Percentiles rank a stretch among this genome's conserved stretches.
Evolutionary conservation across 2,888 invertebrate species (phyloP).

Genomic region (Mechanitis messenoides): DNA sequence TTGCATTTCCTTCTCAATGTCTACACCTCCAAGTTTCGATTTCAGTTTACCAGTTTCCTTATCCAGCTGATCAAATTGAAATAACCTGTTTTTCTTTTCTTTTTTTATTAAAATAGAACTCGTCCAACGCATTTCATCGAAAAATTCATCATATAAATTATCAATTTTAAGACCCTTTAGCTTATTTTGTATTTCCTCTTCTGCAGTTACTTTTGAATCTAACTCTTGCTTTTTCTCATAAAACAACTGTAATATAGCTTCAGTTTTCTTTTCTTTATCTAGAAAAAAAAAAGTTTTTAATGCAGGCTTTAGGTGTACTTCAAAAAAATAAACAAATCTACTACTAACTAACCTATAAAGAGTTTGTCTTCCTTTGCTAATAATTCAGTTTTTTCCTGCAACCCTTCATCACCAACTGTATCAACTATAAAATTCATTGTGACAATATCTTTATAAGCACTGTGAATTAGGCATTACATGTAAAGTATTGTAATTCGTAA

Average conservation of each 20-base stretch:
- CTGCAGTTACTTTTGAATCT: constrained; percentile 41
- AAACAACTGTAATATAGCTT: constrained; percentile 53
- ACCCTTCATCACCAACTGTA: constrained; percentile 68
- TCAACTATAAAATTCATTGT: constrained; percentile 78
- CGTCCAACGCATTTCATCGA: constrained; percentile 63
- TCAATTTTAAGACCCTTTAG: constrained; percentile 56
- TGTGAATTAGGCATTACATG: neutral
- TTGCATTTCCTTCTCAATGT: constrained; percentile 77
- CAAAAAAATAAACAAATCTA: constrained; percentile 9
- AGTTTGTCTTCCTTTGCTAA: constrained; percentile 50
- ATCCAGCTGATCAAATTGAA: constrained; percentile 60
- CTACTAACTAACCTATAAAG: constrained; percentile 55
- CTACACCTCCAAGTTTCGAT: constrained; percentile 57
- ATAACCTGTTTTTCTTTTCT: constrained; percentile 43
- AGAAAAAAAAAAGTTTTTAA: constrained; percentile 24
- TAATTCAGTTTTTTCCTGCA: constrained; percentile 53
- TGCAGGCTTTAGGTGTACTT: constrained; percentile 2
- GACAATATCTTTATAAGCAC: neutral
- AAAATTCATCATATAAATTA: constrained; percentile 56
- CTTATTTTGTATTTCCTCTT: constrained; percentile 53
- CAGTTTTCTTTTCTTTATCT: constrained; percentile 54
- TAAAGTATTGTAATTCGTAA: neutral
- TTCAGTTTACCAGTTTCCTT: constrained; percentile 61
- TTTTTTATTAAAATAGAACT: constrained; percentile 47
- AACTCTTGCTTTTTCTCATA: constrained; percentile 58